Percentiles rank a stretch among this genome's conserved stretches.
Evolutionary conservation across 64 coral and sea anemone genomes (phyloP).

Genomic region (Hydrozoanthus tunicans): DNA sequence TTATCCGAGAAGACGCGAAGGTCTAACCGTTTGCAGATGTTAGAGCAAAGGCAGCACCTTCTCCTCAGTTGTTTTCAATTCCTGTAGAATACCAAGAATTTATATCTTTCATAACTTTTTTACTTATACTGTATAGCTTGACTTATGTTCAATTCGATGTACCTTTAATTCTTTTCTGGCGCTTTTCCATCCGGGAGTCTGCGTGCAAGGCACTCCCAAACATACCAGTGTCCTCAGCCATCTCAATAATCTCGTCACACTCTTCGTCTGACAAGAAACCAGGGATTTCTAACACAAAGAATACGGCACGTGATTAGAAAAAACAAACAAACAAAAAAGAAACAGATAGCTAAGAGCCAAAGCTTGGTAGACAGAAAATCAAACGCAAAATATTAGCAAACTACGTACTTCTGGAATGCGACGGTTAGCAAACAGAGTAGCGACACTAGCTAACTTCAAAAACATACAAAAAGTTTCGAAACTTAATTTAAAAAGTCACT

Average conservation of each 20-base stretch:
- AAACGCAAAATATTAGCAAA: no score
- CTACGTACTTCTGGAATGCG: no score
- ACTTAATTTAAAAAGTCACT: no score
- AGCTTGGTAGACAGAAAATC: background rate
- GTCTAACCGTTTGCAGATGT: no score
- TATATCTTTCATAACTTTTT: background rate
- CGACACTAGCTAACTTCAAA: no score
- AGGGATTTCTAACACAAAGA: conserved; percentile 71
- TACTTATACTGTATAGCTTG: background rate
- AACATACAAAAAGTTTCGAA: no score
- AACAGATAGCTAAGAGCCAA: background rate
- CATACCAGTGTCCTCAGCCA: conserved; percentile 65
- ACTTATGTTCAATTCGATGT: background rate
- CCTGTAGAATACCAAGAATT: background rate
- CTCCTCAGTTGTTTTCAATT: no score
- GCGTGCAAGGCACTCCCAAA: conserved; percentile 69
- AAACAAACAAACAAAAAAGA: background rate
- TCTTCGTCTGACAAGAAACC: conserved; percentile 85
- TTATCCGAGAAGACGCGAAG: no score
- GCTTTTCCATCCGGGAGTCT: conserved; percentile 60
- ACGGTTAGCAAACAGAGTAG: no score
- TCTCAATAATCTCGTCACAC: conserved; percentile 68
- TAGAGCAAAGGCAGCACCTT: no score
- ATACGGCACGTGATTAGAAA: background rate
- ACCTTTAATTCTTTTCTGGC: conserved; percentile 64